Base-by-base conservation (phyloP, 2,113 vertebrate genomes). In the Labrus mixtus region DNA sequence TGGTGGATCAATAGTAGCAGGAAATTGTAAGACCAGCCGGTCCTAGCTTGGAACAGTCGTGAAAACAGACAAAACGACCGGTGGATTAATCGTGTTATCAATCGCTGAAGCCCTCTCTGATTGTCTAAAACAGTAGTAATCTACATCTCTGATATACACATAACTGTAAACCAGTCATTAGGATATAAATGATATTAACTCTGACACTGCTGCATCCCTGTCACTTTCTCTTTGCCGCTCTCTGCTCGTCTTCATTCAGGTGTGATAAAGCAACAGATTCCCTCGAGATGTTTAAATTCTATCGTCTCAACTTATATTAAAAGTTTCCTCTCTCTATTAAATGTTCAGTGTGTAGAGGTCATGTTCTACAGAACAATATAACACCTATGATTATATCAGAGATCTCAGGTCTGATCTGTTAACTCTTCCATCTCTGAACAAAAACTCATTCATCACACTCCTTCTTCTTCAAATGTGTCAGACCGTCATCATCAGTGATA, bases 381-480 rank as follows among this genome's bases (percentile, higher is more conserved):
- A 33, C 11, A 37, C 45, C 22, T n/a, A 39, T 37, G 55, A 60
- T 66, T 66, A 66, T 29, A 10, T 10, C 54, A 65, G 33, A 66
- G 25, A 55, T 17, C 6, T 3, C 62, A 60, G 45, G 36, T 60
- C 54, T 36, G n/a, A 62, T 77, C 65, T 54, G 33, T 17, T 68
- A 23, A 17, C 36, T 59, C 22, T 8, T 10, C 10, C 37, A 25
- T n/a, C n/a, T n/a, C n/a, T n/a, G 48, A 65, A 73, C 36, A 59
- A 13, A 59, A 25, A 25, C 25, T 25, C 25, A n/a, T n/a, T 16
- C 33, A 29, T 56, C 50, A 20, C 22, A 46, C 15, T 7, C 33
- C 11, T 41, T 41, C 39, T 37, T 60, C 54, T 59, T 66, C 59
- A 37, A 78, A 66, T 29, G 13, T 13, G 15, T 45, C 43, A 15